Evolutionary conservation across 2,888 invertebrate genomes (phyloP).

Genomic region (Julus scandinavius): DNA sequence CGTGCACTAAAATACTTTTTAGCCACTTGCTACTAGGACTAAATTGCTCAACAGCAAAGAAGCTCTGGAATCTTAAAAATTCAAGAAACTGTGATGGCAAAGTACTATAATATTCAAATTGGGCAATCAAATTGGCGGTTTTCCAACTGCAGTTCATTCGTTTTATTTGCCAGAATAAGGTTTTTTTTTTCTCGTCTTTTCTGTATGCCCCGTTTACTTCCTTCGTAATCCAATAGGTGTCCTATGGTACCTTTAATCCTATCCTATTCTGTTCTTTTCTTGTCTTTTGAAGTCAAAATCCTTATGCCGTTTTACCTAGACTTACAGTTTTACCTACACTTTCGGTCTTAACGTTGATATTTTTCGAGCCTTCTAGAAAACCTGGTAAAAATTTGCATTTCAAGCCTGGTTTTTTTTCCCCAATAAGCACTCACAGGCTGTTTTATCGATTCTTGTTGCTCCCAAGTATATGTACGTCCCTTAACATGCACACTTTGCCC

Average conservation of each 20-base stretch:
- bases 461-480: neutral
- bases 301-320: neutral
- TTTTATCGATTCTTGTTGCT: conserved; percentile 14
- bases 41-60: neutral
- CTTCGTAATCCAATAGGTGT: conserved; percentile 35
- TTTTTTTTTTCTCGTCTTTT: neutral
- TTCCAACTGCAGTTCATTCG: conserved; percentile 40
- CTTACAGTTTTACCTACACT: neutral
- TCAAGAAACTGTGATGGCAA: conserved; percentile 40
- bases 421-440: conserved; percentile 5
- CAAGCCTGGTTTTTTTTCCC: neutral
- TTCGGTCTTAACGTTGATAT: neutral
- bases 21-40: neutral
- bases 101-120: conserved; percentile 34
- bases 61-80: neutral
- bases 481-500: neutral
- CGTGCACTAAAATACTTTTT: neutral
- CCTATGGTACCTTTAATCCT: conserved; percentile 16
- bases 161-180: conserved; percentile 6
- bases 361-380: neutral
- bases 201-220: neutral
- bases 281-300: neutral
- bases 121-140: conserved; percentile 43
- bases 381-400: conserved; percentile 22
- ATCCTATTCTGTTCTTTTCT: neutral